Evolutionary conservation across 2,888 invertebrate genomes (phyloP).

Genomic region (Automeris io): DNA sequence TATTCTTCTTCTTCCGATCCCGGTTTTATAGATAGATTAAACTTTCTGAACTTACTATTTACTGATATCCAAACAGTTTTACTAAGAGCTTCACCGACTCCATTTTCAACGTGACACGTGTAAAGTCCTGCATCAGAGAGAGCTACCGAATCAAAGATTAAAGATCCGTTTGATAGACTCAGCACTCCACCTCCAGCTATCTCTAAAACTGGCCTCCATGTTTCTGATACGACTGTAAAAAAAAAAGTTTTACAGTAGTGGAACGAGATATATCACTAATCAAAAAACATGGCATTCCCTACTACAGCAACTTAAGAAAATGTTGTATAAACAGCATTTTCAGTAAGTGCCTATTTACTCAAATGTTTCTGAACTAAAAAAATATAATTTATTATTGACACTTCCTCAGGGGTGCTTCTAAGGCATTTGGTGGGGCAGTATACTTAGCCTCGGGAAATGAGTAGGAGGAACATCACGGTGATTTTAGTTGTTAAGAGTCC

Average conservation of each 20-base stretch:
- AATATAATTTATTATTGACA: no score
- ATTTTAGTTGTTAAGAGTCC: no score
- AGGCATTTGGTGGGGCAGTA: no score
- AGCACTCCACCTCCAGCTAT: slow-evolving; percentile 68
- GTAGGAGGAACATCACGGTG: no score
- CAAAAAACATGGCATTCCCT: neutral
- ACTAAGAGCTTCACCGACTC: slow-evolving; percentile 67
- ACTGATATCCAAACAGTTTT: slow-evolving; percentile 72
- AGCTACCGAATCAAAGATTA: slow-evolving; percentile 66
- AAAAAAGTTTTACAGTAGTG: slow-evolving; percentile 6
- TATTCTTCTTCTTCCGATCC: no score
- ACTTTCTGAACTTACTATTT: slow-evolving; percentile 65
- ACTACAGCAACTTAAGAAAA: neutral
- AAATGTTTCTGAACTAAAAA: no score
- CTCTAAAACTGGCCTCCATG: slow-evolving; percentile 67
- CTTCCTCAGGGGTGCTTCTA: no score
- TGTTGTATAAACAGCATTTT: no score
- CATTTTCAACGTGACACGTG: slow-evolving; percentile 72
- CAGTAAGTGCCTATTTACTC: no score
- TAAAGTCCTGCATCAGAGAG: slow-evolving; percentile 65
- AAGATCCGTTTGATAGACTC: slow-evolving; percentile 65
- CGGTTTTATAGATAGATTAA: no score
- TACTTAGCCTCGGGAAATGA: no score
- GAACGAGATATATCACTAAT: no score
- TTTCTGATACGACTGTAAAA: slow-evolving; percentile 53